These are phyloP conservation scores for Porites evermanni DNA, from an alignment of 92 coral and sea anemone species.

Conservation along the genomic window DNA sequence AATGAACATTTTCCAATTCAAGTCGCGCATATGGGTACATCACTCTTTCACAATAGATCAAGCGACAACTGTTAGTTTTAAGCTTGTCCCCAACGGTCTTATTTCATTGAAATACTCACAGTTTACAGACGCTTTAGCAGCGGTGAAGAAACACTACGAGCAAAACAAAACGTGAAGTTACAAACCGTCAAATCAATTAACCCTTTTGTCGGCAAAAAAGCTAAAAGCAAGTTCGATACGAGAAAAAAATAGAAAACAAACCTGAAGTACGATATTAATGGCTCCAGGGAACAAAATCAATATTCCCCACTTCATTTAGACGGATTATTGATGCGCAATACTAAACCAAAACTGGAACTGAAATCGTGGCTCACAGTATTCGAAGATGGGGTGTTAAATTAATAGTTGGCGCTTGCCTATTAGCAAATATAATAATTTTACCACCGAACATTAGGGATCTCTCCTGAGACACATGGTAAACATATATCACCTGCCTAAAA, in stretches of 20 bases:
- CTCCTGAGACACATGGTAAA: slow-evolving; percentile 28
- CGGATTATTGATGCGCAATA: no score
- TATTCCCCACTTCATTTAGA: slow-evolving; percentile 4
- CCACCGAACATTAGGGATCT: slow-evolving; percentile 33
- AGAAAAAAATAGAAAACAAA: neutral
- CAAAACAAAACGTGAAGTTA: slow-evolving; percentile 14
- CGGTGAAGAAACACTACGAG: slow-evolving; percentile 3
- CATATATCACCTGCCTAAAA: slow-evolving; percentile 54
- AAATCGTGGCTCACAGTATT: slow-evolving; percentile 3
- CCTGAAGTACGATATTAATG: slow-evolving; percentile 11
- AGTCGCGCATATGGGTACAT: no score
- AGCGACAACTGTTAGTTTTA: neutral
- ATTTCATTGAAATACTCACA: neutral
- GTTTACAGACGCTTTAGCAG: neutral
- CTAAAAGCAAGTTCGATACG: neutral
- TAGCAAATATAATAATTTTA: slow-evolving; percentile 41
- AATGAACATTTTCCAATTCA: neutral
- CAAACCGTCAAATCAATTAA: neutral
- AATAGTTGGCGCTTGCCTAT: slow-evolving; percentile 31
- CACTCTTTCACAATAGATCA: neutral
- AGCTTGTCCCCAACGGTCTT: no score
- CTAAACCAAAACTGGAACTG: neutral
- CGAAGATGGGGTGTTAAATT: slow-evolving; percentile 24
- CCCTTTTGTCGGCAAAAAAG: neutral
- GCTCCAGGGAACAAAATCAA: neutral